phyloP scores from a whole-genome alignment of 1,140 invertebrate genomes.

The Tribolium castaneum region DNA sequence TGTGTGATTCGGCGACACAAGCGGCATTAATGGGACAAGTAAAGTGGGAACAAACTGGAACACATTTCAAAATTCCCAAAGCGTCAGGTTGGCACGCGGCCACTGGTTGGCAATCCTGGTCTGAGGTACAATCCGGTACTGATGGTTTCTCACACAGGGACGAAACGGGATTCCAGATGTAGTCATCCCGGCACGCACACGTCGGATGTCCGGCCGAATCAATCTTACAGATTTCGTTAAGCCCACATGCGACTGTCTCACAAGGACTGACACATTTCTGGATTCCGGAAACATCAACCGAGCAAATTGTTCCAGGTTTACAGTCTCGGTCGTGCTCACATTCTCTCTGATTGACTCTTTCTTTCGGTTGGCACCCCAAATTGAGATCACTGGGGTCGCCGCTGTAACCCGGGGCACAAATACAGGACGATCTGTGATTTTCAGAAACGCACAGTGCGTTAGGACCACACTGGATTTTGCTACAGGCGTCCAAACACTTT shows the following conservation, averaged over 20 bases:
- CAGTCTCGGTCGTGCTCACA: constrained; percentile 82
- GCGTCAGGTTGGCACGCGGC: constrained; percentile 83
- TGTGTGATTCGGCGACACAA: constrained; percentile 80
- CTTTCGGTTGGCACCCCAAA: constrained; percentile 79
- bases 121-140: constrained; percentile 80
- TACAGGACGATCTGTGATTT: constrained; percentile 85
- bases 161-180: constrained; percentile 83
- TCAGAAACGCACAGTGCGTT: constrained; percentile 87
- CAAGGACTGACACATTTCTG: constrained; percentile 82
- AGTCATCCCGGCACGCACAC: constrained; percentile 81
- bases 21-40: constrained; percentile 86
- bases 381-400: constrained; percentile 84
- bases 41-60: constrained; percentile 79
- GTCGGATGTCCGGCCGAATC: constrained; percentile 74
- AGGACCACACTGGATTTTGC: constrained; percentile 88
- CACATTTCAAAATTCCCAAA: constrained; percentile 87
- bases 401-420: constrained; percentile 82
- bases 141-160: constrained; percentile 87
- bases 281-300: constrained; percentile 69
- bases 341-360: constrained; percentile 67
- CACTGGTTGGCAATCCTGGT: constrained; percentile 76
- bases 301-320: constrained; percentile 70
- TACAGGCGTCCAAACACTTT: constrained; percentile 88
- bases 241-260: constrained; percentile 79
- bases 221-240: constrained; percentile 81